A percentile compares a stretch with the other conserved stretches of the same genome.
phyloP scores from a whole-genome alignment of 2,888 invertebrate genomes.

The Papilio protenor region DNA sequence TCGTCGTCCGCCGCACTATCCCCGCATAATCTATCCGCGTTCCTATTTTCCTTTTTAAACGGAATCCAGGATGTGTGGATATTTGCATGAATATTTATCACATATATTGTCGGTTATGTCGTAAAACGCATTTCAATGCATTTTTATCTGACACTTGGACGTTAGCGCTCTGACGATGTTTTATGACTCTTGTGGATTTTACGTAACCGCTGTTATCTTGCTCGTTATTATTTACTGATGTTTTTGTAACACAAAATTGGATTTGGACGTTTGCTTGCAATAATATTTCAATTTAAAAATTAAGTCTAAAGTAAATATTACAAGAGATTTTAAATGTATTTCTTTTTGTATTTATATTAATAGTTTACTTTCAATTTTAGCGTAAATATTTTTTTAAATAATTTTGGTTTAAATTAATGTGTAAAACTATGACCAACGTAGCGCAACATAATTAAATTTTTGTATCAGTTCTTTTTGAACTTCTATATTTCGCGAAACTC shows the following conservation, averaged over 20 bases:
- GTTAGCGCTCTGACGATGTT: constrained; percentile 45
- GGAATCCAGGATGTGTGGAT: constrained; percentile 80
- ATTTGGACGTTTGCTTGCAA: not conserved
- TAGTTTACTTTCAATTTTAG: too few species aligned
- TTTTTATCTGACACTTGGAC: constrained; percentile 71
- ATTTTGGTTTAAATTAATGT: too few species aligned
- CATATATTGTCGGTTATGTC: constrained; percentile 68
- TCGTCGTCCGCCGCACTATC: constrained; percentile 45
- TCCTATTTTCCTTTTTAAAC: constrained; percentile 79
- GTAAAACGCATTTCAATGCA: constrained; percentile 79
- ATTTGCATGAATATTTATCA: constrained; percentile 82
- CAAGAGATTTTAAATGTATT: not conserved
- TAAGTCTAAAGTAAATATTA: not conserved
- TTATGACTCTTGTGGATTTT: constrained; percentile 43
- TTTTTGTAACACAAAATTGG: not conserved
- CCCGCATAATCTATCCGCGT: constrained; percentile 70
- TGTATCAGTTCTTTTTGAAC: not conserved
- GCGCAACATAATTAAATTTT: too few species aligned
- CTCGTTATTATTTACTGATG: not conserved
- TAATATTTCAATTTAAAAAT: not conserved
- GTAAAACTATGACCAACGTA: too few species aligned
- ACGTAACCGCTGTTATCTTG: constrained; percentile 11
- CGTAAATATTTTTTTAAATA: too few species aligned
- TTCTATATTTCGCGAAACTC: not conserved
- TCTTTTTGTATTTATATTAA: too few species aligned